Evolutionary conservation across 2,797 vertebrate genomes (phyloP), one percentile per base, ranked within the genome.

Genomic region (Syngnathus acus): DNA sequence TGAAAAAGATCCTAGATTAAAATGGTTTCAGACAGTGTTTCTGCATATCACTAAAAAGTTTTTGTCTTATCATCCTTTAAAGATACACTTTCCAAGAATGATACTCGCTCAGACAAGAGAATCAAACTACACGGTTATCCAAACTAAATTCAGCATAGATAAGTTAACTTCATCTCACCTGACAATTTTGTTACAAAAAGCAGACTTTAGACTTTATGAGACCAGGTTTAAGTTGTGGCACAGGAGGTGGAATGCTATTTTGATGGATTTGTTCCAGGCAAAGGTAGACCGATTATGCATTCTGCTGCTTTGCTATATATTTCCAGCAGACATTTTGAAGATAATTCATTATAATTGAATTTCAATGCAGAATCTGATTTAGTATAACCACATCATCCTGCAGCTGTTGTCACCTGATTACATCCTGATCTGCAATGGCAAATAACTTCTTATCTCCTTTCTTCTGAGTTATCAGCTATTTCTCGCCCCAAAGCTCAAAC

Each of bases 401-500:
- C 21, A 13, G 60, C 43, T 26, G 55, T 23, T 37, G 59, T 61
- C 59, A 69, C 65, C 66, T 68, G 67, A 71, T 61, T 61, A 65
- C 79, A 68, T 19, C 57, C 32, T 9, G 21, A 45, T 58, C 37
- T 45, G 67, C 63, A 73, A 64, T 42, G 6, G 54, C 66, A 76
- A 75, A 47, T 58, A 42, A 39, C 58, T 43, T 58, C 70, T 79
- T 74, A 83, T 80, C 74, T 81, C 19, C 39, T 58, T 71, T 76
- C 59, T 66, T 21, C 64, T 21, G 10, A 50, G 54, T 84, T 86
- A 84, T 84, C 77, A 81, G 73, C 59, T 64, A 77, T 83, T 82
- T 82, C 78, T 82, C 70, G 69, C 57, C 74, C 75, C 69, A 66
- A 71, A 68, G 61, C 70, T 53, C 59, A 71, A 77, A 75, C 59